Conservation (phyloP, 2,888 invertebrate genomes). For the Lampropteryx suffumata region DNA sequence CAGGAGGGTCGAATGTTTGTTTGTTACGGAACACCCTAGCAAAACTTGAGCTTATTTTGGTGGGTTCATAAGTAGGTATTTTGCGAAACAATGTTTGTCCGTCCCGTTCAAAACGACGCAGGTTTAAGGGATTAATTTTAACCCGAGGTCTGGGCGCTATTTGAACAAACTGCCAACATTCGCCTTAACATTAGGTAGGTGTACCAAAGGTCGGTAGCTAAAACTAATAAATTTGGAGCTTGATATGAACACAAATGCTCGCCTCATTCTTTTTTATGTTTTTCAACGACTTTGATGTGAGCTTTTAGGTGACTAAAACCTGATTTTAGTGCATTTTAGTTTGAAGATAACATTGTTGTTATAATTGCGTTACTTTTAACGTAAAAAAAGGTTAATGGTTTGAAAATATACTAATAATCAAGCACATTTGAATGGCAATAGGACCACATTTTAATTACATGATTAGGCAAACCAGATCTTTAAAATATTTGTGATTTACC, state of each 20-base stretch:
- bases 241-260: conserved; percentile 15
- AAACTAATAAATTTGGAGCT: conserved; percentile 9
- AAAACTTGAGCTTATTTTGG: conserved; percentile 53
- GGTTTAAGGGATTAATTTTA: conserved; percentile 36
- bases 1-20: conserved; percentile 44
- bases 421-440: too few relatives aligned
- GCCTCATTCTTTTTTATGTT: conserved; percentile 23
- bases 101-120: conserved; percentile 29
- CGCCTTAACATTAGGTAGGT: conserved; percentile 9
- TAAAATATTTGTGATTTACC: too few relatives aligned
- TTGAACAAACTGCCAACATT: conserved; percentile 27
- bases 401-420: conserved; percentile 12
- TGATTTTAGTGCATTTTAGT: conserved; percentile 23
- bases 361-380: conserved; percentile 4
- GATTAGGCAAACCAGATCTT: too few relatives aligned
- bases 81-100: conserved; percentile 36
- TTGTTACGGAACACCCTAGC: conserved; percentile 48
- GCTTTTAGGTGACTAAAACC: conserved; percentile 36
- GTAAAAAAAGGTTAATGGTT: conserved; percentile 19
- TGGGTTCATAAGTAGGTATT: conserved; percentile 49
- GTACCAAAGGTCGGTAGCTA: conserved; percentile 19
- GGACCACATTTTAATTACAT: too few relatives aligned
- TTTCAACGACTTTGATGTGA: conserved; percentile 21
- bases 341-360: conserved; percentile 24
- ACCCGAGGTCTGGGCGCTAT: conserved; percentile 28